Conservation (phyloP, 2,797 vertebrate species). For the Malurus splendens region DNA sequence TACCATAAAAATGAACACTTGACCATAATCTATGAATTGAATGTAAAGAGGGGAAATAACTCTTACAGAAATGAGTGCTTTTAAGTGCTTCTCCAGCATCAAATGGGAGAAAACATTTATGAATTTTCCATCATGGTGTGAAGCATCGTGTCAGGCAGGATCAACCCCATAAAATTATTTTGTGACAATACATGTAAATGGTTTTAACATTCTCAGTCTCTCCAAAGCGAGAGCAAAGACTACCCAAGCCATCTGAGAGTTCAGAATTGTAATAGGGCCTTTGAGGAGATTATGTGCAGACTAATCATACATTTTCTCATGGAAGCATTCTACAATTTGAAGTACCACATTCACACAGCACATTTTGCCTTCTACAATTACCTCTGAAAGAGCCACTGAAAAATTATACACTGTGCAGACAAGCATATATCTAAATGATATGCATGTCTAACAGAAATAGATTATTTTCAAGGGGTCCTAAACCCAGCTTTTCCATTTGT, state of each 20-base stretch:
- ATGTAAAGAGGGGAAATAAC: slow-evolving; percentile 22
- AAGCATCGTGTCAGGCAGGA: slow-evolving; percentile 29
- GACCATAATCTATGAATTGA: slow-evolving; percentile 21
- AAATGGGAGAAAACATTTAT: slow-evolving; percentile 33
- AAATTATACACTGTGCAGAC: not conserved
- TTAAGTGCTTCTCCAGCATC: slow-evolving; percentile 16
- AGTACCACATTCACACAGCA: not conserved
- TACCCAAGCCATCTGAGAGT: slow-evolving; percentile 14
- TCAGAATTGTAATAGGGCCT: slow-evolving; percentile 17
- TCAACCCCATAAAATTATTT: slow-evolving; percentile 43
- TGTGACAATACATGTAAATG: slow-evolving; percentile 41
- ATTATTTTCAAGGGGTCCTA: slow-evolving; percentile 26
- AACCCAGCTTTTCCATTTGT: slow-evolving; percentile 13
- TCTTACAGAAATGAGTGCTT: not conserved
- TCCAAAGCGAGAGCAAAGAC: slow-evolving; percentile 19
- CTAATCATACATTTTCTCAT: slow-evolving; percentile 38
- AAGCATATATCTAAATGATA: not conserved
- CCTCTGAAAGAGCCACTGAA: slow-evolving; percentile 18
- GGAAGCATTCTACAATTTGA: slow-evolving; percentile 3
- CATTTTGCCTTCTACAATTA: slow-evolving; percentile 38
- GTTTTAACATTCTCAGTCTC: slow-evolving; percentile 11
- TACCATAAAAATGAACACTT: slow-evolving; percentile 41
- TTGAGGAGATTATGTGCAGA: slow-evolving; percentile 47
- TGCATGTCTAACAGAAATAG: not conserved
- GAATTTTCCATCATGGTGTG: slow-evolving; percentile 26